Percentiles rank a stretch among this genome's conserved stretches.
These are phyloP conservation scores for Lithophane ornitopus DNA, from an alignment of 2,888 invertebrate genomes.

Conservation along the genomic window DNA sequence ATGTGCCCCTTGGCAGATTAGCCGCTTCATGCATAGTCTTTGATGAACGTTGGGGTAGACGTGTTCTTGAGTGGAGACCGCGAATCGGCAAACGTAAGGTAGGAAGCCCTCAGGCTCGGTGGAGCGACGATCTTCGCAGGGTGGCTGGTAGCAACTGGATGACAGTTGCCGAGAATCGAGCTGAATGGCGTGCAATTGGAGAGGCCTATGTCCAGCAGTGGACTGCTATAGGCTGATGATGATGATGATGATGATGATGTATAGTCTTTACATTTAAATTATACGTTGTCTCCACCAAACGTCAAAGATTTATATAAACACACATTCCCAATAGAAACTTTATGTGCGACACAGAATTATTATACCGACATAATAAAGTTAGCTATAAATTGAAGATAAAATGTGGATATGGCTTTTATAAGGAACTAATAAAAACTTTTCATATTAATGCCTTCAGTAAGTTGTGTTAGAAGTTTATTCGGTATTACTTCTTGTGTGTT, in stretches of 20 bases:
- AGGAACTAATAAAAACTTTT: slow-evolving; percentile 64
- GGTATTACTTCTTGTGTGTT: not conserved
- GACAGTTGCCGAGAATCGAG: no score
- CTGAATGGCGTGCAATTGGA: no score
- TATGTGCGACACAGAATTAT: slow-evolving; percentile 45
- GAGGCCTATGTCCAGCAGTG: no score
- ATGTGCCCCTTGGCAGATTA: not conserved
- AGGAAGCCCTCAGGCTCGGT: no score
- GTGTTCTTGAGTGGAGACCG: no score
- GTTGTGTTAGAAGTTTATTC: slow-evolving; percentile 43
- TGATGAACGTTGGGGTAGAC: no score
- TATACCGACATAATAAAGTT: slow-evolving; percentile 54
- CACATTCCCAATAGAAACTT: slow-evolving; percentile 37
- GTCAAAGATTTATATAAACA: slow-evolving; percentile 22
- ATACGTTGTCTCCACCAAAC: not conserved
- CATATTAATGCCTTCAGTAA: slow-evolving; percentile 52
- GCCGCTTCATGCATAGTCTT: not conserved
- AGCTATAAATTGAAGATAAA: slow-evolving; percentile 62
- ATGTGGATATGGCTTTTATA: slow-evolving; percentile 55
- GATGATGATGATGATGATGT: no score
- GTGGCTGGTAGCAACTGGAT: no score
- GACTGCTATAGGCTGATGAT: no score
- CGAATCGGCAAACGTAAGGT: no score
- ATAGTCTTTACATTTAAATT: not conserved
- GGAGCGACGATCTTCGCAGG: no score